Base-by-base conservation (phyloP, 35 echinoderm and acorn worm species). In the Anneissia japonica region DNA sequence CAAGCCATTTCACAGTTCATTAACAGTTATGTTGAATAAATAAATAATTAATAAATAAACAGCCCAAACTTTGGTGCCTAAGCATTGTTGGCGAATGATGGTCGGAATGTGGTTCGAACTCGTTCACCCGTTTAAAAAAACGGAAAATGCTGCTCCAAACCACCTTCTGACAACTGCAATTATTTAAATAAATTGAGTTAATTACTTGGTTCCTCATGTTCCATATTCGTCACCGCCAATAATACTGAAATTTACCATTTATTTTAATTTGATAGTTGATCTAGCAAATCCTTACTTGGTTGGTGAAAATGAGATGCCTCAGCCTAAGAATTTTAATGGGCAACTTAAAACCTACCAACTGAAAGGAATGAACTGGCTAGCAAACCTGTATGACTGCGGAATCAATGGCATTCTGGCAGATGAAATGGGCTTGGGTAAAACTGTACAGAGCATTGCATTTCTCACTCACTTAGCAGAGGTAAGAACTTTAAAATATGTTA, bases 361-460 rank as follows among this genome's bases (percentile, higher is more conserved):
- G 73, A 90, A 89, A 32, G 96, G 96, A 26, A 94, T 99, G 96
- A 99, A 94, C 89, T 97, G 96, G 96, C 83, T 99, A 14, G 89
- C 86, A 26, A 99, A 99, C 84, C 96, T 99, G 13, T 99, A 99
- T 80, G 96, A 97, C 95, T 94, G 96, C 55, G 89, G 96, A 38
- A 99, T 99, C 74, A 99, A 99, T 81, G 96, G 96, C 12, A 99
- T 99, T 41, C 82, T 99, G 32, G 96, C 92, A 77, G 92, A 94
- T 87, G 96, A 99, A 80, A 99, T 99, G 96, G 96, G 96, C 2
- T 84, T 99, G 21, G 96, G 96, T 1, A 99, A 99, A 85, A 99
- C 96, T 9, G 92, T 99, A 36, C 96, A 99, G 89, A 99, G 92
- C 75, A 99, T 99, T 89, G 96, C 89, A 81, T 91, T 99, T 77